Percentiles rank a stretch among this genome's conserved stretches.
Evolutionary conservation across 2,888 invertebrate genomes (phyloP).

Genomic region (Drosophila melanocephala): DNA sequence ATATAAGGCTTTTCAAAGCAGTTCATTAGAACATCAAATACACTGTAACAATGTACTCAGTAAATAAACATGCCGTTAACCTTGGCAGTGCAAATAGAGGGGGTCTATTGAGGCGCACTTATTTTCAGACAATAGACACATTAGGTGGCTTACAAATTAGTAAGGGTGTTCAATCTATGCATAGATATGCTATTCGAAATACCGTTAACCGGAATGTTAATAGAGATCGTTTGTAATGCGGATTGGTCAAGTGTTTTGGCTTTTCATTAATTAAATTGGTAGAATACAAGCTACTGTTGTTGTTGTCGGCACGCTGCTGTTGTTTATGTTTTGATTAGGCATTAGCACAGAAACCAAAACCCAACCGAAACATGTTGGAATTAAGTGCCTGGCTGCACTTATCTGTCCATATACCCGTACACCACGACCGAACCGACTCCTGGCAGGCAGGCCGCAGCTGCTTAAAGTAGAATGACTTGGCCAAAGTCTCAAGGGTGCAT

Average conservation of each 20-base stretch:
- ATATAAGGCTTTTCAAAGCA: background rate
- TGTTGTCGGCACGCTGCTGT: background rate
- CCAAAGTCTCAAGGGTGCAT: constrained; percentile 70
- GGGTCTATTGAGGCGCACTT: background rate
- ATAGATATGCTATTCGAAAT: too few species aligned
- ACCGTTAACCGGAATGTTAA: constrained; percentile 7
- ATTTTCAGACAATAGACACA: constrained; percentile 15
- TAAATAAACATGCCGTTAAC: background rate
- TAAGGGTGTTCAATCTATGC: too few species aligned
- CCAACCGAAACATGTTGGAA: constrained; percentile 60
- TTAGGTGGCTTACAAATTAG: constrained; percentile 6
- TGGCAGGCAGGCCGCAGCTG: background rate
- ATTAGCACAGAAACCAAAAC: constrained; percentile 52
- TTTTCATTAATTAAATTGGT: constrained; percentile 69
- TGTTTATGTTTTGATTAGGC: constrained; percentile 66
- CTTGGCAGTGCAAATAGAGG: background rate
- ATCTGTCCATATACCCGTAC: constrained; percentile 7
- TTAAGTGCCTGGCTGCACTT: constrained; percentile 57
- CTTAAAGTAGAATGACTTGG: constrained; percentile 17
- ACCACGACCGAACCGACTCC: background rate
- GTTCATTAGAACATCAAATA: background rate
- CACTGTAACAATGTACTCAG: background rate
- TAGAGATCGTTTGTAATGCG: constrained; percentile 1
- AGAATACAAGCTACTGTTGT: constrained; percentile 16
- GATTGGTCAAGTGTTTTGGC: constrained; percentile 53